Conservation (phyloP, 2,888 invertebrate species). For the Chaitophorus viminalis region DNA sequence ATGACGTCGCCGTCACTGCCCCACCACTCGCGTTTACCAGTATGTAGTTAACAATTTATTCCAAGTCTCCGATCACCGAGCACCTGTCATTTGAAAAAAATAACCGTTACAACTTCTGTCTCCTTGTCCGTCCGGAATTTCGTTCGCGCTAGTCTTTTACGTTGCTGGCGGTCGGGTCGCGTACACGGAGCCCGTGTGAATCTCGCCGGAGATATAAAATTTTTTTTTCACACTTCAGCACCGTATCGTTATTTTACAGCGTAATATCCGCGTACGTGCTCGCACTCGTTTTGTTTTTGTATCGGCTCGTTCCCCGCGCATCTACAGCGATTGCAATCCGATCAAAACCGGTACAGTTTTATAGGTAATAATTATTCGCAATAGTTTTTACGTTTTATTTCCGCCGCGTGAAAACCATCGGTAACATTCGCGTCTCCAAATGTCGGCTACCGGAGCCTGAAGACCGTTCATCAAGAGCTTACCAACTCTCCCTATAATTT, state of each 20-base stretch:
- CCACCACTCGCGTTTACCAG: background rate
- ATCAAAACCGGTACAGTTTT: too few species aligned
- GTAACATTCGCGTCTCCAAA: background rate
- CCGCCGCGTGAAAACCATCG: too few species aligned
- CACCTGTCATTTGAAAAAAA: conserved; percentile 58
- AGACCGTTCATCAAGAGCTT: too few species aligned
- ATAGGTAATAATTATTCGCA: too few species aligned
- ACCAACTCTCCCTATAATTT: background rate
- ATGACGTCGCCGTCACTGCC: background rate
- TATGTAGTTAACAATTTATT: too few species aligned
- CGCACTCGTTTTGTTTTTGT: background rate
- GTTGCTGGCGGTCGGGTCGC: conserved; percentile 42
- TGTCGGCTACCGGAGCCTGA: background rate
- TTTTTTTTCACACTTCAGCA: background rate
- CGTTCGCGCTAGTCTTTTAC: conserved; percentile 27
- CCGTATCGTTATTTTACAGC: background rate
- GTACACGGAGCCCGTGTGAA: background rate
- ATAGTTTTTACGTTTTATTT: too few species aligned
- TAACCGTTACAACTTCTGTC: conserved; percentile 51
- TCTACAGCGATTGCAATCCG: too few species aligned
- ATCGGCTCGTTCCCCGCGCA: background rate
- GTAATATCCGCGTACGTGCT: background rate
- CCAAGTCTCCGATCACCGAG: background rate
- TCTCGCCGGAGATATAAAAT: background rate
- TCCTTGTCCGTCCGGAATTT: background rate